These are phyloP conservation scores for Takifugu rubripes DNA, from an alignment of 2,797 vertebrate species.

Conservation along the genomic window DNA sequence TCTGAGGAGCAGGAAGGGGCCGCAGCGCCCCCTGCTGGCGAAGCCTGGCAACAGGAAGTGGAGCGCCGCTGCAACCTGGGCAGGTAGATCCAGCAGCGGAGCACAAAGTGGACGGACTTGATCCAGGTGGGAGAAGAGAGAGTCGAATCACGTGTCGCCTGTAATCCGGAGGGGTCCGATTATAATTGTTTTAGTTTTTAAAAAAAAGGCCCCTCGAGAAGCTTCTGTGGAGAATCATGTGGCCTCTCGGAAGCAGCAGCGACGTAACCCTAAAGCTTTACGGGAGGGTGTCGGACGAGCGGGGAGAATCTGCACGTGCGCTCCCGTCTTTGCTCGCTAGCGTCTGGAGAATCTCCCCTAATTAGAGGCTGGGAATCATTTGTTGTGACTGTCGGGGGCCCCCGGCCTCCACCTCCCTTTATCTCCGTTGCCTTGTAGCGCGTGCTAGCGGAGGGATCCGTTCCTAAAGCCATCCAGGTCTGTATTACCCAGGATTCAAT, in stretches of 20 bases:
- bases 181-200: background rate
- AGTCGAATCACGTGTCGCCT: background rate
- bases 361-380: constrained; percentile 46
- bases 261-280: constrained; percentile 61
- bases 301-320: constrained; percentile 84
- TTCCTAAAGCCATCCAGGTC: constrained; percentile 89
- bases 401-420: constrained; percentile 55
- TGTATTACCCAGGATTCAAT: constrained; percentile 74
- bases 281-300: background rate
- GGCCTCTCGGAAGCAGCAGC: background rate
- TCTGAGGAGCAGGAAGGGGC: constrained; percentile 78
- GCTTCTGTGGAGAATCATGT: constrained; percentile 10
- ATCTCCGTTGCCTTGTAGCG: constrained; percentile 94
- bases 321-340: constrained; percentile 83
- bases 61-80: constrained; percentile 54
- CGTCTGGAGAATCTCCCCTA: constrained; percentile 73
- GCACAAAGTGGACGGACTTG: constrained; percentile 38
- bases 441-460: constrained; percentile 83
- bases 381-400: constrained; percentile 1
- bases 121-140: constrained; percentile 24
- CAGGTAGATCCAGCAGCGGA: constrained; percentile 60
- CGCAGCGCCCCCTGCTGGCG: constrained; percentile 39
- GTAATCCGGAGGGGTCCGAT: background rate
- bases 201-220: constrained; percentile 25
- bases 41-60: constrained; percentile 39